Conservation (phyloP, 2,113 vertebrate species). For the Erinaceus europaeus region DNA sequence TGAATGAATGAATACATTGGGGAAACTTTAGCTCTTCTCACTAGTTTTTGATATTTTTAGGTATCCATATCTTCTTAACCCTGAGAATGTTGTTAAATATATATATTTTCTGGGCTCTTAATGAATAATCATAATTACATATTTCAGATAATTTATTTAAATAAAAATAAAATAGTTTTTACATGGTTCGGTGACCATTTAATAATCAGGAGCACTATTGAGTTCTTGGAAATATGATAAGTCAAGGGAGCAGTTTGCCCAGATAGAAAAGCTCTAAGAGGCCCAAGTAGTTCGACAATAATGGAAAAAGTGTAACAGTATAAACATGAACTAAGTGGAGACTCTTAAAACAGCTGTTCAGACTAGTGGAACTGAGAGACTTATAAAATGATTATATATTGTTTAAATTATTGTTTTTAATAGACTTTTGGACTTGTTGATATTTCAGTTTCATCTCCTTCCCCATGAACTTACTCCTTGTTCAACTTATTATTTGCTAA, state of each 20-base stretch:
- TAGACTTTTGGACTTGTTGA: neutral
- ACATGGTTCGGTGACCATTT: neutral
- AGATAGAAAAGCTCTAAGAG: conserved; percentile 53
- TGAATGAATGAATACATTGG: neutral
- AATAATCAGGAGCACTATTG: neutral
- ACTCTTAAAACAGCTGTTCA: conserved; percentile 43
- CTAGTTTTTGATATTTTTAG: conserved; percentile 16
- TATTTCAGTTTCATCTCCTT: neutral
- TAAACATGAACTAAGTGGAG: conserved; percentile 28
- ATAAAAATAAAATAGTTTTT: conserved; percentile 50
- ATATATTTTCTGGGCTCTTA: neutral
- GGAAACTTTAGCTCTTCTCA: neutral
- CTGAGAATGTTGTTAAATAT: neutral
- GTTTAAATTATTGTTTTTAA: conserved; percentile 35
- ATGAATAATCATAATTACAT: neutral
- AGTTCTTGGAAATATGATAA: conserved; percentile 60
- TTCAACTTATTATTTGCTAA: neutral
- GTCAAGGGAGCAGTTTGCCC: neutral
- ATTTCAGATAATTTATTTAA: neutral
- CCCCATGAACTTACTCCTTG: neutral
- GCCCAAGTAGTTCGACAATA: conserved; percentile 45
- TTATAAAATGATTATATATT: conserved; percentile 45
- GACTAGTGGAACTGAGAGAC: conserved; percentile 25
- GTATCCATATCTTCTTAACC: neutral
- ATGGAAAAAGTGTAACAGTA: conserved; percentile 13